Evolutionary conservation across 2,797 vertebrate genomes (phyloP), one percentile per base, ranked within the genome.

Genomic region (Anguilla anguilla): DNA sequence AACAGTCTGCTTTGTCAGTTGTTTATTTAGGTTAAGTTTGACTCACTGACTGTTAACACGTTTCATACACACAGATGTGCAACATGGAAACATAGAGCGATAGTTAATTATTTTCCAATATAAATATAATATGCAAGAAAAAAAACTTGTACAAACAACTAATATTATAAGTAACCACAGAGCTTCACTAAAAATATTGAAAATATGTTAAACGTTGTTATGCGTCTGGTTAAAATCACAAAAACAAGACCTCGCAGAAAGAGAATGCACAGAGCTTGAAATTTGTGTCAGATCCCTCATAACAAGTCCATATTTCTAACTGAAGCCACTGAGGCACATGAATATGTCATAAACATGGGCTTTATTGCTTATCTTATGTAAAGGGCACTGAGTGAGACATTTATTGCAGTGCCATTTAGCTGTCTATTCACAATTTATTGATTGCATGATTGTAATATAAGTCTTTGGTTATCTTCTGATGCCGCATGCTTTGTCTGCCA

Each of bases 161-260:
- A 22, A 64, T 25, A 19, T 64, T 64, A 64, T 69, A 69, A 59
- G 15, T 59, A 17, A 59, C 57, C 57, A 55, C 17, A 59, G 57
- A 59, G 57, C 57, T 59, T 59, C 2, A 59, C 15, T 59, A 49
- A 79, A 77, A 43, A 82, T 82, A 51, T 51, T 51, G 79, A 91
- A 91, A 88, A 91, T 89, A 87, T 90, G 90, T 88, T 84, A 77
- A 67, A 88, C 91, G 83, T 86, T 90, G 86, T 88, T 88, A 85
- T 87, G 74, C 89, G 85, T 79, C 90, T 88, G 90, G 89, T 91
- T 88, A 89, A 31, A 88, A 89, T 91, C 90, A 94, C 85, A 91
- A 81, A 89, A 90, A 91, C 87, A 92, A 93, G 88, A 91, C 64
- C 25, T 49, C 92, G 91, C 13, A 82, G 64, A 79, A 9, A 51